A percentile compares a stretch with the other conserved stretches of the same genome.
Conservation (phyloP, 1,140 invertebrate species). For the Ylistrum balloti region DNA sequence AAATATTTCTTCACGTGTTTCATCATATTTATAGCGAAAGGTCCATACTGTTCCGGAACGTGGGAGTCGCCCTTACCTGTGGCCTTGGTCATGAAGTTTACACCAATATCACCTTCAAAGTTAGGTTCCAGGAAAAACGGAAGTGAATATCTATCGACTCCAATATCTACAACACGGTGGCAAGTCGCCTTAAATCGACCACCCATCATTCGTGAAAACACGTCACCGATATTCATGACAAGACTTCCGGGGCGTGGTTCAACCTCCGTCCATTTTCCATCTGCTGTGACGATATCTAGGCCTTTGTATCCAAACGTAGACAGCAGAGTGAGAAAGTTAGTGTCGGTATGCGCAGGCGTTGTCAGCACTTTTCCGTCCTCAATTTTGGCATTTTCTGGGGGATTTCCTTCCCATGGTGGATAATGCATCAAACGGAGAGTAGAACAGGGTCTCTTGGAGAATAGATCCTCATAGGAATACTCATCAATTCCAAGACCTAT, state of each 20-base stretch:
- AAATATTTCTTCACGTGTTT: constrained; percentile 66
- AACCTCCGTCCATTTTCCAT: constrained; percentile 61
- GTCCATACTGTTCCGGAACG: constrained; percentile 64
- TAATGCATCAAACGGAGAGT: constrained; percentile 72
- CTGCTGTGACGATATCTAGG: constrained; percentile 59
- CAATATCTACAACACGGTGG: constrained; percentile 65
- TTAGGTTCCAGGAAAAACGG: constrained; percentile 64
- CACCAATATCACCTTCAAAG: constrained; percentile 63
- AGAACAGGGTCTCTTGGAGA: constrained; percentile 66
- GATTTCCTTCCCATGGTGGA: constrained; percentile 61
- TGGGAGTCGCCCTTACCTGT: constrained; percentile 56
- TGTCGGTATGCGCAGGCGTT: constrained; percentile 67
- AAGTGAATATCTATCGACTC: constrained; percentile 63
- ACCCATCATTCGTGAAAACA: constrained; percentile 61
- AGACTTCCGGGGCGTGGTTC: constrained; percentile 60
- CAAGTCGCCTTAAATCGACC: constrained; percentile 66
- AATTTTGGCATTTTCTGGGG: constrained; percentile 54
- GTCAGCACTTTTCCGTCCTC: constrained; percentile 65
- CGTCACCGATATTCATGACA: constrained; percentile 66
- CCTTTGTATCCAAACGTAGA: constrained; percentile 59
- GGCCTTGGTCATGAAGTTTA: constrained; percentile 60
- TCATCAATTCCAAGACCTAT: constrained; percentile 67
- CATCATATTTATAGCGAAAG: constrained; percentile 58
- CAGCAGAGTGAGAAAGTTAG: constrained; percentile 64
- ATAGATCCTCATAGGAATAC: constrained; percentile 64